These are phyloP conservation scores for Platyrinchus mystaceus DNA, from an alignment of 2,797 vertebrate genomes.

Conservation along the genomic window DNA sequence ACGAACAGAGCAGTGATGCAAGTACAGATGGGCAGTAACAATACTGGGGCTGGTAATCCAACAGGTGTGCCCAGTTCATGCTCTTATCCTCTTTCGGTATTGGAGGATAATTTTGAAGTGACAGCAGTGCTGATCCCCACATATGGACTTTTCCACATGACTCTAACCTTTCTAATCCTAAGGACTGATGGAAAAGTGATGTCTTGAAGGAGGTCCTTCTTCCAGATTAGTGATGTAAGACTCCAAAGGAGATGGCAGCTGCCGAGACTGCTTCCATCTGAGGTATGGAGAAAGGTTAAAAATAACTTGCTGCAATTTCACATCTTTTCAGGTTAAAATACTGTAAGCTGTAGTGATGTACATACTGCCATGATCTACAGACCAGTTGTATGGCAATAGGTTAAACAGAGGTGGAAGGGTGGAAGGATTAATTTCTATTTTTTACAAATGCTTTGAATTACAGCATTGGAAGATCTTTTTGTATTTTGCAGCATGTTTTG, in stretches of 20 bases:
- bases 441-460: background rate
- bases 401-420: background rate
- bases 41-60: background rate
- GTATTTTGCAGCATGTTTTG: background rate
- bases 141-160: background rate
- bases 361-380: rapidly evolving
- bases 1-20: background rate
- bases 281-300: background rate
- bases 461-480: background rate
- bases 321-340: background rate
- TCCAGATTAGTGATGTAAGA: background rate
- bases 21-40: background rate
- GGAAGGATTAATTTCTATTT: background rate
- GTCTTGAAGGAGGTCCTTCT: background rate
- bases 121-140: background rate
- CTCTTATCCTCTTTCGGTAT: background rate
- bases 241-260: background rate
- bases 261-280: background rate
- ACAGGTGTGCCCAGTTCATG: too few species aligned
- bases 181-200: background rate
- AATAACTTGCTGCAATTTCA: background rate
- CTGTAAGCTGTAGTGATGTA: background rate
- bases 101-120: background rate
- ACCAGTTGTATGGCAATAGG: background rate
- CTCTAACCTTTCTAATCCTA: background rate